Evolutionary conservation across 2,888 invertebrate species (phyloP).

Genomic region (Acrocyrtus sp.): DNA sequence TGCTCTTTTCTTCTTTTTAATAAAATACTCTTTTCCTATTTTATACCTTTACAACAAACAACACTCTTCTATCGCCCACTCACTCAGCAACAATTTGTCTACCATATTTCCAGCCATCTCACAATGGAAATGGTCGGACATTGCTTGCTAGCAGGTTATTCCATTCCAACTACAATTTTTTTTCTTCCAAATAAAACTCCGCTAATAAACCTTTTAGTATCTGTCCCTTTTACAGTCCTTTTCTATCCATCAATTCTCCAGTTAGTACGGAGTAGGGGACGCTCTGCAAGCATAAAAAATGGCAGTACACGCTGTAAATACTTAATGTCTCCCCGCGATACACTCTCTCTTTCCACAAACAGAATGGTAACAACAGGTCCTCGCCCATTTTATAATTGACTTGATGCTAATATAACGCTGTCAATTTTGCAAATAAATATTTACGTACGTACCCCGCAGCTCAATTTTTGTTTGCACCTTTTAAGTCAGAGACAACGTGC

Average conservation of each 20-base stretch:
- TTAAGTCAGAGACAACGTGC: no score
- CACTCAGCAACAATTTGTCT: constrained; percentile 22
- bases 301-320: no score
- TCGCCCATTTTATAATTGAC: no score
- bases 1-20: constrained; percentile 18
- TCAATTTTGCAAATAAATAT: no score
- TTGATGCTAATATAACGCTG: no score
- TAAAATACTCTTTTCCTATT: not conserved
- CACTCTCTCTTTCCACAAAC: no score
- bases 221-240: constrained; percentile 38
- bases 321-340: no score
- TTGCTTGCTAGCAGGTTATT: constrained; percentile 8
- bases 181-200: constrained; percentile 43
- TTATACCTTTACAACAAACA: not conserved
- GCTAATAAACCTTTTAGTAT: constrained; percentile 52
- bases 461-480: no score
- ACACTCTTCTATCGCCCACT: not conserved
- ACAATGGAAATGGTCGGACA: not conserved
- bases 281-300: no score
- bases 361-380: no score
- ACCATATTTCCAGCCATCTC: not conserved
- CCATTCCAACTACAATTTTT: constrained; percentile 19
- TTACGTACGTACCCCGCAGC: no score
- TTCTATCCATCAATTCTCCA: constrained; percentile 24
- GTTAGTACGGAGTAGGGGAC: no score